Evolutionary conservation across 2,113 vertebrate genomes (phyloP), one percentile per base, ranked within the genome.

Genomic region (Glaucomys volans): DNA sequence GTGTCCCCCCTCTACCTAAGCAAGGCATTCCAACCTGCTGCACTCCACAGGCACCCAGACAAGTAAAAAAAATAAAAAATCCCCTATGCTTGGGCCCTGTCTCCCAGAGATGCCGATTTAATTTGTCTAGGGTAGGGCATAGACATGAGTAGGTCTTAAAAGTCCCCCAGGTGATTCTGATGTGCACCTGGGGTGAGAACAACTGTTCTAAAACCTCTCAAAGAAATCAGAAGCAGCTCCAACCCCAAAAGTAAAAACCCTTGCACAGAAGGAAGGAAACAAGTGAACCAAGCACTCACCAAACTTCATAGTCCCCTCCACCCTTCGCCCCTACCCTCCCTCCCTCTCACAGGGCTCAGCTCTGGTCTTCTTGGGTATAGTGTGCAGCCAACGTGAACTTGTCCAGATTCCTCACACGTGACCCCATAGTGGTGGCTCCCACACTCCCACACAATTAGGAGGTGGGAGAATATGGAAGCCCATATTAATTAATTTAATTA

Each of bases 221-320:
- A 42, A 95, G 62, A 84, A 37, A 92, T 22, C 42, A 16, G 96
- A 97, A 95, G 54, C 32, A 91, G 59, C 86, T 84, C 76, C 72
- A 86, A 22, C 42, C 32, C 40, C 87, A 87, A 62, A 93, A 82
- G 57, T 32, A 92, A 92, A 94, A 66, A 9, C 40, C 35, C 44
- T 13, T 44, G 50, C 52, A 57, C 0, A 18, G 77, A 64, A 89
- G 75, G 84, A 81, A 96, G 80, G 35, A 74, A 87, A 81, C 50
- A 50, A 81, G 83, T 32, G 75, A 91, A 81, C 40, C 59, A 67
- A 50, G 42, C 2, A 74, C 47, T 54, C 22, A 5, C n/a, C 83
- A 54, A n/a, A 82, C 30, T 9, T 82, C 72, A n/a, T n/a, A 47
- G 42, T 1, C 24, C 72, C 64, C 52, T 84, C 69, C 28, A 12